Evolutionary conservation across 2,888 invertebrate genomes (phyloP), one percentile per base, ranked within the genome.

Genomic region (Andricus quercusramuli): DNA sequence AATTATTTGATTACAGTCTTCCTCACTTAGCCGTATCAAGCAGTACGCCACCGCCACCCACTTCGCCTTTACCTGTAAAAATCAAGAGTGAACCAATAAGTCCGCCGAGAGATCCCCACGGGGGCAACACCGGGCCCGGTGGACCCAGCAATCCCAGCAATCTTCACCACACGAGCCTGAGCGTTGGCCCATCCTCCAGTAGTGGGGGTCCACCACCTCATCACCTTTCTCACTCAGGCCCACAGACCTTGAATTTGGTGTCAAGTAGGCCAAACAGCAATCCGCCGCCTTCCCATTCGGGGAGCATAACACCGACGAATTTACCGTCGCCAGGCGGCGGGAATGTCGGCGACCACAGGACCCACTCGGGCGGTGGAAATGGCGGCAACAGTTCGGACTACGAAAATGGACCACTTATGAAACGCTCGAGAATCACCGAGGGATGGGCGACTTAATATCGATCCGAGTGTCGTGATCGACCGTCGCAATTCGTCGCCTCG

Each of bases 21-120:
- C 96, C 97, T 88, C 97, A 97, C 89, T 94, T 97, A 89, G 94
- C 95, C 82, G 95, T 96, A 86, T 95, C 96, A 85, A 97, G 96
- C 91, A 96, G 96, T 89, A 96, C 96, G 86, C 96, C 96, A 20
- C 96, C 96, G 13, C 96, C 97, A 79, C 95, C 96, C 82, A 95
- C 95, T 86, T 96, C 97, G 87, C 97, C 97, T 47, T 94, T 96
- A 91, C 96, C 97, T 88, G 96, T 98, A 86, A 97, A 97, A 93
- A 97, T 98, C 92, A 98, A 98, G 94, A 97, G 98, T 88, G 98
- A 99, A 93, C 98, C 98, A 41, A 98, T 98, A 91, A 98, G 98
- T 86, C 98, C 98, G 66, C 98, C 98, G 4, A 95, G 98, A 84
- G 98, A 97, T 89, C 96, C 96, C 88, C 96, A 96, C 88, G 94